Base-by-base conservation (phyloP, 2,888 invertebrate species). In the Bedellia somnulentella region DNA sequence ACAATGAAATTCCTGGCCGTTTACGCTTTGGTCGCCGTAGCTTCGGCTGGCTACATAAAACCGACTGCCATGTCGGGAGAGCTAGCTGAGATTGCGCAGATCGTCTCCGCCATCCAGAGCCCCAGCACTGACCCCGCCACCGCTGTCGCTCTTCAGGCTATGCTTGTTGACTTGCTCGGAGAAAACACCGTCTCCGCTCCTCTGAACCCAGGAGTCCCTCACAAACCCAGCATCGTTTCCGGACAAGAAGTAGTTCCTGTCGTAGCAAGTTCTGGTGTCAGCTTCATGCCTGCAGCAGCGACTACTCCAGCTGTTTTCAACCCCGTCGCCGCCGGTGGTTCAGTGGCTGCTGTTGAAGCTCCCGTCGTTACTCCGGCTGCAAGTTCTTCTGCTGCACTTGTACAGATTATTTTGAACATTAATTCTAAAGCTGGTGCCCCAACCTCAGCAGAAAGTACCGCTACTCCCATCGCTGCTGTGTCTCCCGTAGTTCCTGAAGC, bases 1-100 rank as follows among this genome's bases (percentile, higher is more conserved):
- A n/a, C n/a, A n/a, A 66, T 66, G 66, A 63, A 64, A 53, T 59
- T 45, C 55, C 44, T 67, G 42, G 25, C 58, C 18, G 54, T 53
- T 28, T 42, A 67, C 43, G 54, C 57, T 26, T 43, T 60, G 24
- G 44, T 61, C 45, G 61, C 46, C 39, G 57, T 57, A 48, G 58
- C 60, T 28, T 52, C 56, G 37, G 57, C 55, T 36, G 44, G 44
- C 28, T 26, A 37, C 31, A 5, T 47, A 21, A 46, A 38, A 33
- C 52, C 49, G 17, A 30, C 40, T 3, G 29, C 27, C 22, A 31
- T 43, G 30, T 27, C 29, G 25, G 33, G 23, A 14, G 47, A 47
- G 38, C 5, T 38, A 18, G 37, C 43, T 10, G 44, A 52, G 43
- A 33, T 58, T 36, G 39, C 48, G 37, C 45, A 49, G 37, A 54